Conservation (phyloP, 1,140 invertebrate species). For the Chrysopa pallens region DNA sequence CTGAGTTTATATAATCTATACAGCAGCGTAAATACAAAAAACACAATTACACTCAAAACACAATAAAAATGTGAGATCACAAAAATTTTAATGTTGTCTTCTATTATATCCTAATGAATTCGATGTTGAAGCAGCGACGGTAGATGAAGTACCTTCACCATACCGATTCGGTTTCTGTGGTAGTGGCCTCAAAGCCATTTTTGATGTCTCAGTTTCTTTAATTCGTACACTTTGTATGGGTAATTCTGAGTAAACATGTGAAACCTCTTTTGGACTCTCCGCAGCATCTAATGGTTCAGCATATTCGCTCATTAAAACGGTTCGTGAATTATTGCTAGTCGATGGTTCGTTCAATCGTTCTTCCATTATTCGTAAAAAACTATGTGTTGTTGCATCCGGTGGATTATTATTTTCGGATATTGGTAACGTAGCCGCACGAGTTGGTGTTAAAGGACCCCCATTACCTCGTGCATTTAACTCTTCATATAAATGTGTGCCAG, state of each 20-base stretch:
- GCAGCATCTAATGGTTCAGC: constrained; percentile 44
- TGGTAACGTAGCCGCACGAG: too few species aligned
- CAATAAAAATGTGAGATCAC: too few species aligned
- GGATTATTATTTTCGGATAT: neutral
- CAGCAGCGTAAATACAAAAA: too few species aligned
- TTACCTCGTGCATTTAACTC: constrained; percentile 20
- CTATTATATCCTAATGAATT: constrained; percentile 18
- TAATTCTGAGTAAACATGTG: constrained; percentile 55
- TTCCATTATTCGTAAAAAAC: constrained; percentile 18
- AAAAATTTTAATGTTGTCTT: constrained; percentile 12
- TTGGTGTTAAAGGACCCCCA: too few species aligned
- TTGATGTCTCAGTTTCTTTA: constrained; percentile 16
- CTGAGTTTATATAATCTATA: too few species aligned
- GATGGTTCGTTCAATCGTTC: constrained; percentile 34
- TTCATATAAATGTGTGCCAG: constrained; percentile 39
- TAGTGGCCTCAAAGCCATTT: constrained; percentile 37
- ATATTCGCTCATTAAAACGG: constrained; percentile 44
- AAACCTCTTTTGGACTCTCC: constrained; percentile 13
- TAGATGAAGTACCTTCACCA: constrained; percentile 22
- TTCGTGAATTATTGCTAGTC: constrained; percentile 39
- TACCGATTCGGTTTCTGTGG: constrained; percentile 38
- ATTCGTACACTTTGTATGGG: constrained; percentile 25
- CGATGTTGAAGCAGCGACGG: constrained; percentile 18
- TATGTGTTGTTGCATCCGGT: neutral
- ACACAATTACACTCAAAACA: too few species aligned